Conservation (phyloP, 1,140 invertebrate species). For the Drosophila kepulauana region DNA sequence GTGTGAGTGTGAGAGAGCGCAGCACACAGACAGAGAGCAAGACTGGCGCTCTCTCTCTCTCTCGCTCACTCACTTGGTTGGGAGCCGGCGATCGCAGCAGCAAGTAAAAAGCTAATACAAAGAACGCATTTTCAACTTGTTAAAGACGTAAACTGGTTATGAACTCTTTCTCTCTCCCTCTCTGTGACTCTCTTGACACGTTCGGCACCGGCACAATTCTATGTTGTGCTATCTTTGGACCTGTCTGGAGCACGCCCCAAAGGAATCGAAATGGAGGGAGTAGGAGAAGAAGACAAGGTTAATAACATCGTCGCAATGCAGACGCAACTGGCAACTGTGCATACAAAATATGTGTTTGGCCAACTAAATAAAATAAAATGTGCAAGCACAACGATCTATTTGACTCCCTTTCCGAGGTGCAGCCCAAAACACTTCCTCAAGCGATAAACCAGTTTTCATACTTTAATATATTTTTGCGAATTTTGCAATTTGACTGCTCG, state of each 20-base stretch:
- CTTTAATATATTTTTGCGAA: slow-evolving; percentile 42
- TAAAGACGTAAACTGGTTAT: slow-evolving; percentile 63
- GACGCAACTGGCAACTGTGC: slow-evolving; percentile 50
- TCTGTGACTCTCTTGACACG: slow-evolving; percentile 7
- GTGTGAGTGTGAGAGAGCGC: slow-evolving; percentile 3
- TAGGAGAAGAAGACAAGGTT: slow-evolving; percentile 52
- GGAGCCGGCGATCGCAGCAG: slow-evolving; percentile 24
- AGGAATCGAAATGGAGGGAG: slow-evolving; percentile 8
- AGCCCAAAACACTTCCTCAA: slow-evolving; percentile 33
- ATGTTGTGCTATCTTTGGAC: slow-evolving; percentile 39
- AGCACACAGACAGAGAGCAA: background rate
- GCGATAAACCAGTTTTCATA: slow-evolving; percentile 35
- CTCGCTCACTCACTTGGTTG: background rate
- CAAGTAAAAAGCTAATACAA: slow-evolving; percentile 66
- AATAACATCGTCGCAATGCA: slow-evolving; percentile 58
- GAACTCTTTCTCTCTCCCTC: background rate
- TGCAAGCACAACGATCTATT: background rate
- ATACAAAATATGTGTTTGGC: slow-evolving; percentile 43
- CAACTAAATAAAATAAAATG: slow-evolving; percentile 12
- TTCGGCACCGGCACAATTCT: slow-evolving; percentile 51
- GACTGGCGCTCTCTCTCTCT: background rate
- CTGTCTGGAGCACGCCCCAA: slow-evolving; percentile 42
- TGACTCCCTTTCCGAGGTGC: slow-evolving; percentile 26
- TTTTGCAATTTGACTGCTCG: slow-evolving; percentile 16
- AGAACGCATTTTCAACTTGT: slow-evolving; percentile 35